Percentiles rank a stretch among this genome's conserved stretches.
These are phyloP conservation scores for Lutraria lutraria DNA, from an alignment of 2,888 invertebrate species.

Conservation along the genomic window DNA sequence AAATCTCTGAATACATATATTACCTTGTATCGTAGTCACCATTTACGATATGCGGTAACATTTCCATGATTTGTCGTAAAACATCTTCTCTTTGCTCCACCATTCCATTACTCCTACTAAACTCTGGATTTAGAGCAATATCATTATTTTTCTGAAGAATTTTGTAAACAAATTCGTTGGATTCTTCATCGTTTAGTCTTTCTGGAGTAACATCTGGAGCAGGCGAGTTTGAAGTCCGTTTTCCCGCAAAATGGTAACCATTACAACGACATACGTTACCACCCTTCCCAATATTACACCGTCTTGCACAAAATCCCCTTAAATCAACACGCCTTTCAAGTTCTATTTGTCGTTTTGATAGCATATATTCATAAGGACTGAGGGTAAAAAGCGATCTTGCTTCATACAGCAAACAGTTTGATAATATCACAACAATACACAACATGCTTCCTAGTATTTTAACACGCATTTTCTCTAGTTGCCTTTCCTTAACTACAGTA, in stretches of 20 bases:
- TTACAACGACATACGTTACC: slow-evolving; percentile 82
- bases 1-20: not conserved
- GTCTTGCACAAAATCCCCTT: slow-evolving; percentile 71
- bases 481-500: not conserved
- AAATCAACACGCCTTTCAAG: slow-evolving; percentile 62
- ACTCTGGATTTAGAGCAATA: slow-evolving; percentile 20
- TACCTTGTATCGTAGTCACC: slow-evolving; percentile 37
- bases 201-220: not conserved
- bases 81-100: slow-evolving; percentile 7
- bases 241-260: slow-evolving; percentile 83
- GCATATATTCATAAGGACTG: slow-evolving; percentile 30
- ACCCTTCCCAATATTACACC: slow-evolving; percentile 77
- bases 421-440: slow-evolving; percentile 44
- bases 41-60: slow-evolving; percentile 31
- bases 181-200: slow-evolving; percentile 11
- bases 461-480: slow-evolving; percentile 25
- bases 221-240: slow-evolving; percentile 59
- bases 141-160: slow-evolving; percentile 32
- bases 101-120: not conserved
- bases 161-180: slow-evolving; percentile 34
- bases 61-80: slow-evolving; percentile 3
- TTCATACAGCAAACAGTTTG: slow-evolving; percentile 41
- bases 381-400: slow-evolving; percentile 39
- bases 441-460: slow-evolving; percentile 21
- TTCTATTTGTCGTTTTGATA: slow-evolving; percentile 46